phyloP scores from a whole-genome alignment of 1,140 invertebrate genomes.

The Papilio dardanus region DNA sequence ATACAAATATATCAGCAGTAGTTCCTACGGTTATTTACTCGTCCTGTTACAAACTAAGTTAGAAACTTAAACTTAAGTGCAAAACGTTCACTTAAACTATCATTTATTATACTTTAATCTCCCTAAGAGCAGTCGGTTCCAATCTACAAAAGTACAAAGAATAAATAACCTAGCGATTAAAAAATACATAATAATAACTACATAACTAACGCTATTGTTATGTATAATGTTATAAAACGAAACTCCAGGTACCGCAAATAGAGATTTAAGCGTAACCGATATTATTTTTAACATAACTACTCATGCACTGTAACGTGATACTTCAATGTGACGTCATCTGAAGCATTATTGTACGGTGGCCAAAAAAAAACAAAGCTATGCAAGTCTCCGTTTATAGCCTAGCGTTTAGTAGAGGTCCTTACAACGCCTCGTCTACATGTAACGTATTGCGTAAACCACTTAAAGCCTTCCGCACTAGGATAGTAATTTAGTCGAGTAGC shows the following conservation, averaged over 20 bases:
- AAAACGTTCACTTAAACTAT: slow-evolving; percentile 69
- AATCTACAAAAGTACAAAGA: slow-evolving; percentile 75
- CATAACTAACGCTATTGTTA: slow-evolving; percentile 63
- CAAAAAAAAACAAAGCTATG: too few species aligned
- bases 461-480: too few species aligned
- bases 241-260: slow-evolving; percentile 75
- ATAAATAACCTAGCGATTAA: slow-evolving; percentile 74
- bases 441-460: too few species aligned
- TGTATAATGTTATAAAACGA: slow-evolving; percentile 76
- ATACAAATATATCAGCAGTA: too few species aligned
- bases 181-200: slow-evolving; percentile 69
- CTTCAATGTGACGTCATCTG: slow-evolving; percentile 32
- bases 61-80: slow-evolving; percentile 63
- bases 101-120: slow-evolving; percentile 69
- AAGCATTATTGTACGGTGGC: not conserved
- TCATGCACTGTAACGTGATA: not conserved
- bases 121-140: slow-evolving; percentile 75
- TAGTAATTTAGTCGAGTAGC: too few species aligned
- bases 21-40: not conserved
- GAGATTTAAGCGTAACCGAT: slow-evolving; percentile 73
- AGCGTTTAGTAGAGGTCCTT: too few species aligned
- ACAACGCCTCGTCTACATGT: too few species aligned
- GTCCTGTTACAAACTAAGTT: slow-evolving; percentile 40
- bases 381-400: too few species aligned
- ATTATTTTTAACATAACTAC: slow-evolving; percentile 45